phyloP scores from a whole-genome alignment of 2,797 vertebrate genomes.

The Micrastur ruficollis region DNA sequence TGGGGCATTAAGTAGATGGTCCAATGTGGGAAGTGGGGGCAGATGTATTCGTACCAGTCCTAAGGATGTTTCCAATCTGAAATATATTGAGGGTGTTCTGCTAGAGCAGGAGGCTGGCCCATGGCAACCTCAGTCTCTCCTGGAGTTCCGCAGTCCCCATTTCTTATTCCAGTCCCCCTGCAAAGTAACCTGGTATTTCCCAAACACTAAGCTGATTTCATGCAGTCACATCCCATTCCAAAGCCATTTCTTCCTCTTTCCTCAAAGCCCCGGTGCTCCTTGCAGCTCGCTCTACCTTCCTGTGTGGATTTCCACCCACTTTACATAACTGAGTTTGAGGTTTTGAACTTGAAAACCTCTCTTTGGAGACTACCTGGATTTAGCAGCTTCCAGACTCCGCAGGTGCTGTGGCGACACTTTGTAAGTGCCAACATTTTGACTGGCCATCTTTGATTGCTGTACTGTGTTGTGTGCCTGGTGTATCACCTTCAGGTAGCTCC shows the following conservation, averaged over 20 bases:
- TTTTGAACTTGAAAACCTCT: neutral
- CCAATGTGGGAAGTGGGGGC: fast-evolving
- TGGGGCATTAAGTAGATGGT: neutral
- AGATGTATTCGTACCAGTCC: neutral
- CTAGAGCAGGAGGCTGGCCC: neutral
- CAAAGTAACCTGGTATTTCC: neutral
- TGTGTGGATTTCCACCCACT: neutral
- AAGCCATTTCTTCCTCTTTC: neutral
- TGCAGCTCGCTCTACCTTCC: neutral
- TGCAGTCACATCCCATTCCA: neutral
- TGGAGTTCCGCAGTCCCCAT: neutral
- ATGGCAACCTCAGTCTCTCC: neutral
- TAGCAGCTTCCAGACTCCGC: neutral
- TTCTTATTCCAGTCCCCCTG: neutral
- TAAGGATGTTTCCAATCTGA: neutral
- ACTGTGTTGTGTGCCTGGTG: neutral
- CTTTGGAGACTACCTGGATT: neutral
- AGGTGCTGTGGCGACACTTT: neutral
- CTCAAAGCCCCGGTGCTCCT: neutral
- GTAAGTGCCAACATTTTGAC: neutral
- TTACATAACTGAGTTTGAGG: neutral
- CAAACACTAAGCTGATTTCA: neutral
- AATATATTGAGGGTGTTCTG: neutral
- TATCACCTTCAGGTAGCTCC: neutral
- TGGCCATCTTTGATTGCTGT: neutral